Conservation (phyloP, 2,113 vertebrate genomes). For the Ornithorhynchus anatinus region DNA sequence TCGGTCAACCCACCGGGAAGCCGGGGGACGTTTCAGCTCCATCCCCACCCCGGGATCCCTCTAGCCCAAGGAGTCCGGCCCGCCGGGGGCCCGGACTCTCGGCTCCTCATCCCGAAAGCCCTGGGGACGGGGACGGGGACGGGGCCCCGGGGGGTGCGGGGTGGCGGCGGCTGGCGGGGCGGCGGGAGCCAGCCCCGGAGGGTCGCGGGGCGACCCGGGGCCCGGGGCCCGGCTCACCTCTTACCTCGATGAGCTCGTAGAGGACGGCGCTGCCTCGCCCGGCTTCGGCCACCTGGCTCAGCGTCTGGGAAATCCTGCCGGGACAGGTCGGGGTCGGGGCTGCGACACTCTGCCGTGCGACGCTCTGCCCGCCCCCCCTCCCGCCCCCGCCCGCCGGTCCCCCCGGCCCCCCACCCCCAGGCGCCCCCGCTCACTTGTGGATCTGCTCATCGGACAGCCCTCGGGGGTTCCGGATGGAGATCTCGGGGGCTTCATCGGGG, state of each 20-base stretch:
- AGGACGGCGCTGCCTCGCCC: constrained; percentile 73
- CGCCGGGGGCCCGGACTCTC: background rate
- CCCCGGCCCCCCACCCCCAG: background rate
- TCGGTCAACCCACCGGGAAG: no score
- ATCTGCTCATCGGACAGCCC: constrained; percentile 96
- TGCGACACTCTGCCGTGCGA: no score
- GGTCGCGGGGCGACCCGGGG: no score
- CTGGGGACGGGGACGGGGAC: background rate
- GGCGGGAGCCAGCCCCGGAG: no score
- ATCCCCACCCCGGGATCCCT: no score
- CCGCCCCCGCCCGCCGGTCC: no score
- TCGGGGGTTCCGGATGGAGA: constrained; percentile 85
- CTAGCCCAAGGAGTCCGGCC: no score
- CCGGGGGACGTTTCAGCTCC: no score
- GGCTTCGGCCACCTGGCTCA: constrained; percentile 63
- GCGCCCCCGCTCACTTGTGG: constrained; percentile 76
- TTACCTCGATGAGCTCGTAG: constrained; percentile 81
- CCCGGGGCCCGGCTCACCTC: background rate
- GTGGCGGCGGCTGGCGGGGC: no score
- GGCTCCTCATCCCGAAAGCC: background rate
- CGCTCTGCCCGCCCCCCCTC: no score
- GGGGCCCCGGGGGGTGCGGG: no score
- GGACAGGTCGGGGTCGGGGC: no score
- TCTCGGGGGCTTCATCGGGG: constrained; percentile 72
- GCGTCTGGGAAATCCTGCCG: constrained; percentile 70